These are phyloP conservation scores for Caenorhabditis tropicalis DNA, from an alignment of 1,140 invertebrate genomes.

Conservation along the genomic window DNA sequence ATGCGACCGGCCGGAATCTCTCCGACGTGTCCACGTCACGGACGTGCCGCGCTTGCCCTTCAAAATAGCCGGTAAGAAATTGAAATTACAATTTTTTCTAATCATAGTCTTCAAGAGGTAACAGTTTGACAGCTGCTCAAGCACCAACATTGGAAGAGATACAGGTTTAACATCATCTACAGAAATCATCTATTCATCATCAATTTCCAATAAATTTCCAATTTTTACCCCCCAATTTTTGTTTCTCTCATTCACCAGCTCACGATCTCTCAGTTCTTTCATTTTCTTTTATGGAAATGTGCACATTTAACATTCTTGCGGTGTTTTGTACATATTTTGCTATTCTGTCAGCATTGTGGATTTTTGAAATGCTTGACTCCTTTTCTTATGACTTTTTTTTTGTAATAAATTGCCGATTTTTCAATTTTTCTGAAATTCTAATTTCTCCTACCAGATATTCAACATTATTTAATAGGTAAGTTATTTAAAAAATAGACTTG, in stretches of 20 bases:
- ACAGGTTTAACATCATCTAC: slow-evolving; percentile 61
- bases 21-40: slow-evolving; percentile 70
- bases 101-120: slow-evolving; percentile 37
- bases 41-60: slow-evolving; percentile 66
- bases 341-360: neutral
- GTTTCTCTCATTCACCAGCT: slow-evolving; percentile 6
- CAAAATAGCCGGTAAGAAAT: slow-evolving; percentile 53
- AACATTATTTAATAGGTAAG: no score
- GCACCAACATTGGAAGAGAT: slow-evolving; percentile 65
- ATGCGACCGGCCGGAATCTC: slow-evolving; percentile 64
- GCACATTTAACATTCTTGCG: slow-evolving; percentile 19
- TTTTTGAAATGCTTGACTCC: neutral
- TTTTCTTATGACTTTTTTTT: neutral
- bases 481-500: no score
- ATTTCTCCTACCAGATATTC: no score
- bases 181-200: slow-evolving; percentile 26
- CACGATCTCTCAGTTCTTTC: slow-evolving; percentile 36
- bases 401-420: no score
- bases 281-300: neutral
- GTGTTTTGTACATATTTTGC: slow-evolving; percentile 31
- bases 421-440: no score
- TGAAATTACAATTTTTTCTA: neutral
- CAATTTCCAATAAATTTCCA: neutral
- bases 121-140: slow-evolving; percentile 52
- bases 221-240: neutral